phyloP scores from a whole-genome alignment of 2,113 vertebrate species.

The Phalacrocorax pelagicus region DNA sequence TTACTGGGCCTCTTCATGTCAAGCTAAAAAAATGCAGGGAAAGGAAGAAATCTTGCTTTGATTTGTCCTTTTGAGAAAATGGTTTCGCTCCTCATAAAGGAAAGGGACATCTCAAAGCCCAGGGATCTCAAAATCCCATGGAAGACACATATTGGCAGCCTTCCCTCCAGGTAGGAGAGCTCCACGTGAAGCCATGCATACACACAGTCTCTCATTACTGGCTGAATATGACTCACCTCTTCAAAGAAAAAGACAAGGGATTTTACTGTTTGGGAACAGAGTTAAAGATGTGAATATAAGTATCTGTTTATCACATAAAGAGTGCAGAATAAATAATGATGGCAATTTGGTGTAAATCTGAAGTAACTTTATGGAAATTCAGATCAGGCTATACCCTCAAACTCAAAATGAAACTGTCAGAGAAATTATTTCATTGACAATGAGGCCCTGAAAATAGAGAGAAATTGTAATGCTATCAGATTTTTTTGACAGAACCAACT shows the following conservation, averaged over 20 bases:
- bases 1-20: neutral
- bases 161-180: neutral
- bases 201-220: neutral
- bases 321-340: neutral
- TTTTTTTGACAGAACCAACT: neutral
- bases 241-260: neutral
- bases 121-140: neutral
- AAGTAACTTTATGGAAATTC: neutral
- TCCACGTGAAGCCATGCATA: neutral
- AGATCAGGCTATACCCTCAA: neutral
- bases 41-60: neutral
- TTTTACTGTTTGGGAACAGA: neutral
- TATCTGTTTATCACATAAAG: neutral
- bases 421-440: neutral
- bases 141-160: neutral
- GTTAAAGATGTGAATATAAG: neutral
- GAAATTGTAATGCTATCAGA: neutral
- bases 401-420: neutral
- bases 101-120: neutral
- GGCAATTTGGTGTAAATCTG: neutral
- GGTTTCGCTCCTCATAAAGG: neutral
- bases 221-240: neutral
- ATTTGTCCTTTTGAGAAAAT: neutral
- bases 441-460: neutral
- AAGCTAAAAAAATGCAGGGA: neutral